Evolutionary conservation across 1,140 invertebrate species (phyloP), one percentile per base, ranked within the genome.

Genomic region (Pomacea maculata): DNA sequence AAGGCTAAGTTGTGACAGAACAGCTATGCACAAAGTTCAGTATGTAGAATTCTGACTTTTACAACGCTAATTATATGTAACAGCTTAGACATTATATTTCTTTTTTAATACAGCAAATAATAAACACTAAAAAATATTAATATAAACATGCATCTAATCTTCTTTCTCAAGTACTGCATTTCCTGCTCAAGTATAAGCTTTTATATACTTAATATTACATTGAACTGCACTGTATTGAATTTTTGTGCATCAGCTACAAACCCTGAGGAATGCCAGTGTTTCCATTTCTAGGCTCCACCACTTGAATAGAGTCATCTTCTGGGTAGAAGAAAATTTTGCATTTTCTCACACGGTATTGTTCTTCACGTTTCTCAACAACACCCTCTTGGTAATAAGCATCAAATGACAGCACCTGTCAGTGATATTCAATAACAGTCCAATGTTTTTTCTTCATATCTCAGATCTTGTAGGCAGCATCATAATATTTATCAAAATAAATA

Each of bases 291-390:
- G 90, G 90, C 81, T 92, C 91, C 72, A 92, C 87, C 15, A 92
- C 91, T 82, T 92, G 91, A 77, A 92, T 90, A 34, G 91, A 90
- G 82, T 92, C 91, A 86, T 92, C 92, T 83, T 92, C 91, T 15
- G 92, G 83, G 79, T 92, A 92, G 81, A 92, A 92, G 81, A 91
- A 92, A 75, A 92, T 87, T 85, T 91, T 91, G 80, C 90, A 90
- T 21, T 89, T 85, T 74, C 90, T 83, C 21, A 92, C 86, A 79
- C 92, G 81, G 81, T 87, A 92, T 79, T 90, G 90, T 83, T 92
- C 92, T 70, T 90, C 90, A 75, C 88, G 79, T 78, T 89, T 87
- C 83, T 92, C 92, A 80, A 87, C 83, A 5, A 92, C 90, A 65
- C 88, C 87, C 77, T 92, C 92, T 86, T 92, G 91, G 85, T 90